Percentiles rank a stretch among this genome's conserved stretches.
Evolutionary conservation across 2,113 vertebrate species (phyloP).

Genomic region (Sylvietta virens): DNA sequence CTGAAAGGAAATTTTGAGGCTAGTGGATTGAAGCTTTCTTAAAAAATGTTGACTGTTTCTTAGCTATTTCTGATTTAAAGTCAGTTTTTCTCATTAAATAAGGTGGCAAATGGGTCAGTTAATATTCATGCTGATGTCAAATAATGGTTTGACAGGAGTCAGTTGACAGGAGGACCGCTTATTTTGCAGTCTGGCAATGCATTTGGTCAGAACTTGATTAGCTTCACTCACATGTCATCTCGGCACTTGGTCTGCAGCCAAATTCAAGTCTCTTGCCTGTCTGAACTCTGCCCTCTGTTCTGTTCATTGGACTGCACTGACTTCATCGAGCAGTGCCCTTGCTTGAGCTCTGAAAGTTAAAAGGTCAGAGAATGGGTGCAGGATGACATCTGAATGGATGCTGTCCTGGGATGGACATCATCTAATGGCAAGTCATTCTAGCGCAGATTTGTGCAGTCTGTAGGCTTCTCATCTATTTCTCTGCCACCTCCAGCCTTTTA

Average conservation of each 20-base stretch:
- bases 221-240: neutral
- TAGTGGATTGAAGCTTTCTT: slow-evolving; percentile 5
- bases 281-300: neutral
- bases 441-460: neutral
- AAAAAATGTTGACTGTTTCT: neutral
- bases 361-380: neutral
- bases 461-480: neutral
- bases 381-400: neutral
- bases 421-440: neutral
- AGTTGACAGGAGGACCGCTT: neutral
- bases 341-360: neutral
- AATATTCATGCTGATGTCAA: neutral
- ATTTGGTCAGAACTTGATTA: neutral
- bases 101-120: neutral
- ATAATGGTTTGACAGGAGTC: neutral
- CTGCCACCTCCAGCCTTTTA: neutral
- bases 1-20: neutral
- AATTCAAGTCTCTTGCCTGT: fast-evolving
- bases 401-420: neutral
- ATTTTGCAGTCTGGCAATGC: neutral
- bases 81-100: neutral
- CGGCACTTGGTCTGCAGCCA: neutral
- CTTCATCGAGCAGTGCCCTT: neutral
- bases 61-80: neutral
- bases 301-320: neutral